Conservation (phyloP, 1,140 invertebrate genomes). For the Pollicipes pollicipes region DNA sequence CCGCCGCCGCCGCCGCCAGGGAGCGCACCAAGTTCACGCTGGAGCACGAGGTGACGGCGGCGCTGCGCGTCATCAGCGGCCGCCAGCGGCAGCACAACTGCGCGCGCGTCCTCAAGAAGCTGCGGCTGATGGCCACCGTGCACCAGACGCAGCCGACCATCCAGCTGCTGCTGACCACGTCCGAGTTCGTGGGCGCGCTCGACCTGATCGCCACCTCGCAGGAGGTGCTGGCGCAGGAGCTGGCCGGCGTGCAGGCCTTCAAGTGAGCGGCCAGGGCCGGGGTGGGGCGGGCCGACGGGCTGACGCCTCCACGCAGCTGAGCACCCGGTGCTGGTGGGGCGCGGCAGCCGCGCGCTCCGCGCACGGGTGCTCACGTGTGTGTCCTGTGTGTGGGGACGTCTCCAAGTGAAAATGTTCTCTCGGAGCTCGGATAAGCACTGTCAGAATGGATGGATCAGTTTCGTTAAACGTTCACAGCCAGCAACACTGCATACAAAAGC, state of each 20-base stretch:
- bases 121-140: conserved; percentile 84
- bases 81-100: not conserved
- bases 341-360: too few relatives aligned
- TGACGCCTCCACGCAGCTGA: too few relatives aligned
- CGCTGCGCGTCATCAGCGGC: not conserved
- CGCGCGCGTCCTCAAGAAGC: conserved; percentile 26
- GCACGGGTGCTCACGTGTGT: too few relatives aligned
- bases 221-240: conserved; percentile 72
- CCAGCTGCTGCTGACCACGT: conserved; percentile 79
- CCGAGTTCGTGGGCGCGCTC: conserved; percentile 91
- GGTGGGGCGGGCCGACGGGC: too few relatives aligned
- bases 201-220: conserved; percentile 93
- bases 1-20: not conserved
- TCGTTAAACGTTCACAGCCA: too few relatives aligned
- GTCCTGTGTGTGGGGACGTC: too few relatives aligned
- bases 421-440: too few relatives aligned
- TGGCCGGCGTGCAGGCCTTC: conserved; percentile 81
- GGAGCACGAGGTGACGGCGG: not conserved
- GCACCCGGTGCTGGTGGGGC: too few relatives aligned
- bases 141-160: conserved; percentile 96
- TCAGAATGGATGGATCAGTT: too few relatives aligned
- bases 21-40: not conserved
- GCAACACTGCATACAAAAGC: too few relatives aligned
- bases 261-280: conserved; percentile 29
- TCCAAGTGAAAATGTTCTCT: too few relatives aligned